Evolutionary conservation across 2,888 invertebrate genomes (phyloP), one percentile per base, ranked within the genome.

Genomic region (Caenorhabditis becei): DNA sequence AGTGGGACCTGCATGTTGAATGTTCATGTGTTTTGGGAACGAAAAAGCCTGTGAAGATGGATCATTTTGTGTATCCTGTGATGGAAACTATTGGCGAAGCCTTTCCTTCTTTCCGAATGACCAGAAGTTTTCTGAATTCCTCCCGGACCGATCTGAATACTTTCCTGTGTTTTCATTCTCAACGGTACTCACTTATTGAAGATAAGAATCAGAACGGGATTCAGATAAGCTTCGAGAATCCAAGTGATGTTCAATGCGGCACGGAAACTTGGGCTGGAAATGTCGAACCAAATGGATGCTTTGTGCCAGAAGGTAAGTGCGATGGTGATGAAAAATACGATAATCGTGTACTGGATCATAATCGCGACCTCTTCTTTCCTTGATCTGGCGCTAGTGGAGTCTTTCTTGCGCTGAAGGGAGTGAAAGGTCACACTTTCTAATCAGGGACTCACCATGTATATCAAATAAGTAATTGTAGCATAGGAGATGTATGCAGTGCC

Each of bases 301-400:
- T 56, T 16, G 11, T n/a, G 32, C 56, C 56, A 56, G 18, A 28
- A 28, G 5, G n/a, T 18, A 28, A 56, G 8, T 5, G 56, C 18
- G n/a, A 18, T n/a, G 1, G 56, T n/a, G 2, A 24, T n/a, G 35
- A 32, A 56, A 18, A 28, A 4, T n/a, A 56, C 32, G 28, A 32
- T 56, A 1, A 56, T 56, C 5, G 56, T 56, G 56, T 56, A 56
- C 56, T 56, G 56, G 10, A 56, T 24, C 56, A 56, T 56, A 4
- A 56, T 56, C n/a, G 35, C 28, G 4, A 56, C 3, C 56, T 56
- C 56, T 24, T 32, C 18, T 5, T n/a, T 56, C n/a, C 32, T 23
- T n/a, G 14, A 24, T 18, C 7, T 56, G 11, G 14, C 26, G 26
- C 26, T 24, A 14, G 7, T 4, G 2, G 26, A 10, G 14, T 26